A percentile compares a stretch with the other conserved stretches of the same genome.
Conservation (phyloP, 1,140 invertebrate species). For the Nixonia krombeini region DNA sequence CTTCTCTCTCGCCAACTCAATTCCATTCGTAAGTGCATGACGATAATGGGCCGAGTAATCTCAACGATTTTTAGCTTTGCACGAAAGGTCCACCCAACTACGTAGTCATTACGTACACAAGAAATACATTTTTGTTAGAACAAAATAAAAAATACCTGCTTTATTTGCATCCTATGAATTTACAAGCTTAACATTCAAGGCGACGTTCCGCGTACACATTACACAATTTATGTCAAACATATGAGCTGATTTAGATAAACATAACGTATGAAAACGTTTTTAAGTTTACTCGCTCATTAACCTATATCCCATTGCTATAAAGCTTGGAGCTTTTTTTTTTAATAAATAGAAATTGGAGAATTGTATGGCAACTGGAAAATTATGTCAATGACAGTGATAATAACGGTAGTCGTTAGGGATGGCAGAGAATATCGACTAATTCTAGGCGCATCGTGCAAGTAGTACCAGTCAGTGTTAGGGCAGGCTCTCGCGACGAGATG, state of each 20-base stretch:
- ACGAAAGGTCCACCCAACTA: not conserved
- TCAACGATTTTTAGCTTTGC: not conserved
- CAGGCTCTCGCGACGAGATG: conserved; percentile 42
- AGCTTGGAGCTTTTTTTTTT: too few relatives aligned
- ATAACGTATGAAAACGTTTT: too few relatives aligned
- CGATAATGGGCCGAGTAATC: conserved; percentile 17
- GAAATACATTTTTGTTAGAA: too few relatives aligned
- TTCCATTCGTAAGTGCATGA: conserved; percentile 12
- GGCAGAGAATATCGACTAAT: conserved; percentile 49
- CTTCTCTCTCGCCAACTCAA: conserved; percentile 31
- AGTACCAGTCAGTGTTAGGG: conserved; percentile 63
- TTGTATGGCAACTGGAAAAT: conserved; percentile 11
- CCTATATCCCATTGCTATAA: too few relatives aligned
- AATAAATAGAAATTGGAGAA: conserved; percentile 1
- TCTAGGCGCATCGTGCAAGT: conserved; percentile 42
- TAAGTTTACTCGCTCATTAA: too few relatives aligned
- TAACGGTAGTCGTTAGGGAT: conserved; percentile 5
- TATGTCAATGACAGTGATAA: not conserved
- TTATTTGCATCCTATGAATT: too few relatives aligned
- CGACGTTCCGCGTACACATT: too few relatives aligned
- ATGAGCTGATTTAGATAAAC: too few relatives aligned
- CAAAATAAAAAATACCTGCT: too few relatives aligned
- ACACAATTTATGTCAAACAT: too few relatives aligned
- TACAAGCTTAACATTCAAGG: too few relatives aligned
- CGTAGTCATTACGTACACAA: too few relatives aligned